These are phyloP conservation scores for Rhopalosiphum padi DNA, from an alignment of 1,140 invertebrate genomes.

Conservation along the genomic window DNA sequence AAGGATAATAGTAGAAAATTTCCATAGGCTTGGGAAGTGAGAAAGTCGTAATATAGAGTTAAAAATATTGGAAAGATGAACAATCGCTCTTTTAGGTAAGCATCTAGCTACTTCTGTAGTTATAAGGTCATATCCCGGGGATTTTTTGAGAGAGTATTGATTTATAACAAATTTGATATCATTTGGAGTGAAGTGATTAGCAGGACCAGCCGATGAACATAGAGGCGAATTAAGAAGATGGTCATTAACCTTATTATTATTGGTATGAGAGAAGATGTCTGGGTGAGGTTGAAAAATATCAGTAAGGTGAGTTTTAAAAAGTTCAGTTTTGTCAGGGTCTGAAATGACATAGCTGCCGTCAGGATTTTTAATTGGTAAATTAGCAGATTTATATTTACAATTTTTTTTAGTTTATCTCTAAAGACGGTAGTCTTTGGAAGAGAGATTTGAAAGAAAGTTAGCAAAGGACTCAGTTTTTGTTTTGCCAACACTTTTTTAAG, in stretches of 20 bases:
- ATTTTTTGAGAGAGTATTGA: not conserved
- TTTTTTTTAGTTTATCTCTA: conserved; percentile 59
- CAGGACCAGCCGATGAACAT: not conserved
- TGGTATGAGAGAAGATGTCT: conserved; percentile 50
- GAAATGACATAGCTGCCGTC: conserved; percentile 57
- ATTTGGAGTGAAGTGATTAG: conserved; percentile 16
- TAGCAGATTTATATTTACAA: conserved; percentile 54
- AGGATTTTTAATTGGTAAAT: conserved; percentile 59
- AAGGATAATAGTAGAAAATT: conserved; percentile 62
- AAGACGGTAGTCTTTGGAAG: not conserved
- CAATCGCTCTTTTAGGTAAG: conserved; percentile 54
- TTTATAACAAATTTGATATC: conserved; percentile 19
- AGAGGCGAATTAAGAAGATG: not conserved
- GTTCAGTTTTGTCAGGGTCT: conserved; percentile 57
- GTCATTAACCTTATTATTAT: not conserved
- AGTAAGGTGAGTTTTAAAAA: not conserved
- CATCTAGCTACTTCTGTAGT: conserved; percentile 32
- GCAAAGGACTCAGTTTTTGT: not conserved
- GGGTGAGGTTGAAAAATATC: not conserved
- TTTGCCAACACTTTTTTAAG: not conserved
- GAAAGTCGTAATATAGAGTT: conserved; percentile 40
- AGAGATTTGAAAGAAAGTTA: not conserved
- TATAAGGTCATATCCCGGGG: conserved; percentile 55
- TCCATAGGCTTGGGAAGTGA: conserved; percentile 61
- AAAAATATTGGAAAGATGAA: conserved; percentile 42